Evolutionary conservation across 2,888 invertebrate species (phyloP), one percentile per base, ranked within the genome.

Genomic region (Pyrrhosoma nymphula): DNA sequence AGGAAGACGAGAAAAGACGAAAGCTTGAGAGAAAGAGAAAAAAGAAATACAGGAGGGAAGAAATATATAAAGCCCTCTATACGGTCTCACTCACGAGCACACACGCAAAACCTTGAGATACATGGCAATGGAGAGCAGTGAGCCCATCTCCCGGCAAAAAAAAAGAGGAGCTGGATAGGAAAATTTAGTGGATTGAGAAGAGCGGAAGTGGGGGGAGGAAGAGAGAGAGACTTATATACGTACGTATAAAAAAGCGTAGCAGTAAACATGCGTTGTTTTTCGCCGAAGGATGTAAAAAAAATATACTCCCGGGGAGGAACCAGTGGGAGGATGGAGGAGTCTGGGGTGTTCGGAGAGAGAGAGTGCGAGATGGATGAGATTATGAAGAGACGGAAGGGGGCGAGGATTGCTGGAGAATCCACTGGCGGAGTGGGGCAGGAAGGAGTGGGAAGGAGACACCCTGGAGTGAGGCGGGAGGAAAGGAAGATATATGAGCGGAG

Each of bases 251-350:
- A 47, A 35, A 39, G 63, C 93, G 20, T 23, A 47, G 47, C 69
- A 35, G 47, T 26, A 93, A 75, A 39, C 47, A 75, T 69, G 69
- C n/a, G 69, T 60, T 93, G 93, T 39, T 35, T 93, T 93, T 69
- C 93, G 23, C 47, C 26, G 23, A 1, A 47, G 47, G 26, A n/a
- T 93, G 56, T 56, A 89, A 89, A 89, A 88, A 88, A 47, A 89
- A 56, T 82, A 82, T 16, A 82, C 35, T 82, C 16, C 35, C 82
- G 30, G 30, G 26, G 69, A 69, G 69, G 60, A 60, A 60, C 10
- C 10, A 60, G 18, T 47, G 47, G 23, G 69, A 35, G 35, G 35
- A 30, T 16, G 35, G 82, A 82, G 35, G 82, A 16, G 82, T 12
- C 8, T 26, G 47, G 89, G 88, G n/a, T n/a, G 56, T 47, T 14